Percentiles rank a stretch among this genome's conserved stretches.
Conservation (phyloP, 2,797 vertebrate genomes). For the Balearica regulorum region DNA sequence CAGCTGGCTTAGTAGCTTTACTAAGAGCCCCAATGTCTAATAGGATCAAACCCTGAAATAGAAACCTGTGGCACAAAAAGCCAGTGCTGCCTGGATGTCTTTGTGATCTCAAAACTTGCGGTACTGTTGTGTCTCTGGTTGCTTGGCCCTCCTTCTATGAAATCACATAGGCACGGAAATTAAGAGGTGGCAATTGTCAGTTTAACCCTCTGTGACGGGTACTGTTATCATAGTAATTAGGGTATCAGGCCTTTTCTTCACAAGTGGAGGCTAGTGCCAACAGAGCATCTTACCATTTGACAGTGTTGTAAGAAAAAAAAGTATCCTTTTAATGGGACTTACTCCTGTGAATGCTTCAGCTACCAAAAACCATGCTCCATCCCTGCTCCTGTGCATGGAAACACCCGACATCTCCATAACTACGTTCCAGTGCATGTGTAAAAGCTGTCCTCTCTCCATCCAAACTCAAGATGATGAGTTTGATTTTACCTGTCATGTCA, state of each 20-base stretch:
- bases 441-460: not conserved
- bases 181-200: not conserved
- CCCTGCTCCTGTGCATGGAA: accelerated
- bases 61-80: not conserved
- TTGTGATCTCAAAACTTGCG: not conserved
- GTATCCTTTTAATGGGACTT: not conserved
- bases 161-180: not conserved
- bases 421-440: accelerated
- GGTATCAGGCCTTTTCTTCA: not conserved
- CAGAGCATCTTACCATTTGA: not conserved
- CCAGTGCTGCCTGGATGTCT: not conserved
- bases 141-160: not conserved
- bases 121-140: not conserved
- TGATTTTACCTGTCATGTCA: not conserved
- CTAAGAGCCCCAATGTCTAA: not conserved
- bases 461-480: not conserved
- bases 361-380: not conserved
- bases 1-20: not conserved
- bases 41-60: constrained; percentile 22
- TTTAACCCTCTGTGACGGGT: not conserved
- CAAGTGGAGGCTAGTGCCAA: not conserved
- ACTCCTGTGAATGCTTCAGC: not conserved
- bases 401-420: not conserved
- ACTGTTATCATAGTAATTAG: not conserved
- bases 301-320: not conserved